phyloP scores from a whole-genome alignment of 2,797 vertebrate species.

The Muscicapa striata region DNA sequence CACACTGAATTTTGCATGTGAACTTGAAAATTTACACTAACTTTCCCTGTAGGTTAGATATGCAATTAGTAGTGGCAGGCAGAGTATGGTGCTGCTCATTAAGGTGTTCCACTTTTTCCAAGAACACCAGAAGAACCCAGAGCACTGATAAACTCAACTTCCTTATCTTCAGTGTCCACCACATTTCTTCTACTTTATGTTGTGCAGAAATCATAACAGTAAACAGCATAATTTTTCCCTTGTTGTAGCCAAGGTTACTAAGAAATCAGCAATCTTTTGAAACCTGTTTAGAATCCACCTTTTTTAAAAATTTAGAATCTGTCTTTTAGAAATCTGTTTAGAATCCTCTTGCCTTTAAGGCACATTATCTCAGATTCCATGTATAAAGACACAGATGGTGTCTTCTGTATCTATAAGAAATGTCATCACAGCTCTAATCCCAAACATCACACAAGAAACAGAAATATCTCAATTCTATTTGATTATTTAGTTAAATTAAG shows the following conservation, averaged over 20 bases:
- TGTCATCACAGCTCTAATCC: background rate
- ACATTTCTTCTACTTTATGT: background rate
- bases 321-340: background rate
- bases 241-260: background rate
- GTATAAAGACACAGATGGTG: background rate
- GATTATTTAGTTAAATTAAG: background rate
- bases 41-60: slow-evolving; percentile 20
- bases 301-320: background rate
- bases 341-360: background rate
- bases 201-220: background rate
- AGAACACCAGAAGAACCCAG: background rate
- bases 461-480: background rate
- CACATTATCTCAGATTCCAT: background rate
- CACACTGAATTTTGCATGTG: background rate
- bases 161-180: background rate
- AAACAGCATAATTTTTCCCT: background rate
- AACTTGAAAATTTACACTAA: background rate
- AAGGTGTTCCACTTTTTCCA: background rate
- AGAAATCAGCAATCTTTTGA: background rate
- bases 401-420: background rate
- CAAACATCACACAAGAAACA: background rate
- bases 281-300: background rate
- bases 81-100: background rate
- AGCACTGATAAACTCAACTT: background rate
- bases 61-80: background rate